Base-by-base conservation (phyloP, 2,113 vertebrate species). In the Micronycteris hirsuta region DNA sequence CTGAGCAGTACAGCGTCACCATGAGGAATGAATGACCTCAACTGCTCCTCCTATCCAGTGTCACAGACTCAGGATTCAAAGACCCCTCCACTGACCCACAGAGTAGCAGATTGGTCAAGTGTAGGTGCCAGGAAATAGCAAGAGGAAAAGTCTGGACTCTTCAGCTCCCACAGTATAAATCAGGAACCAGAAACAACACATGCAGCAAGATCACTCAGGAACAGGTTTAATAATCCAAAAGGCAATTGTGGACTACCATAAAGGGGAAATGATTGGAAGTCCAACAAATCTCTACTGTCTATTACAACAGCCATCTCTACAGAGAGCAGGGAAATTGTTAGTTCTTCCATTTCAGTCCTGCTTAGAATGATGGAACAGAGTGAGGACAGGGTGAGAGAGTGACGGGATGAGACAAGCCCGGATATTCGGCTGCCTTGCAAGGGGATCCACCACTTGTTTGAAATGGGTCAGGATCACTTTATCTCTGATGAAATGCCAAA, bases 391-490 rank as follows among this genome's bases (percentile, higher is more conserved):
- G 22, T 45, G 31, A 68, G 20, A 5, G 14, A 28, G 28, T 36
- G 20, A 85, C 20, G 5, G 73, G 3, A 61, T 93, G 43, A 89
- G 81, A 88, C 73, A 74, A 54, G 22, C 4, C 49, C n/a, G 20
- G 17, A 38, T 5, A n/a, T 74, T 5, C 36, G 68, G 14, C 54
- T 93, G 52, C 67, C 81, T 78, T 43, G 71, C n/a, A 74, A 89
- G 15, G 52, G 92, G 58, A 77, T 36, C 58, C 4, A 81, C 20
- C 20, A 65, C 33, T 74, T 91, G 76, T 47, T 47, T 86, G 49
- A 87, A 91, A 70, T 84, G 49, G 49, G 16, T 94, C 93, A 76
- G 63, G 54, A 92, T 82, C 56, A 86, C 77, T 86, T 78, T 52
- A 84, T 88, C 63, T 91, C 65, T 61, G 47, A 95, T 43, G 43